Evolutionary conservation across 2,797 vertebrate species (phyloP).

Genomic region (Meda fulgida): DNA sequence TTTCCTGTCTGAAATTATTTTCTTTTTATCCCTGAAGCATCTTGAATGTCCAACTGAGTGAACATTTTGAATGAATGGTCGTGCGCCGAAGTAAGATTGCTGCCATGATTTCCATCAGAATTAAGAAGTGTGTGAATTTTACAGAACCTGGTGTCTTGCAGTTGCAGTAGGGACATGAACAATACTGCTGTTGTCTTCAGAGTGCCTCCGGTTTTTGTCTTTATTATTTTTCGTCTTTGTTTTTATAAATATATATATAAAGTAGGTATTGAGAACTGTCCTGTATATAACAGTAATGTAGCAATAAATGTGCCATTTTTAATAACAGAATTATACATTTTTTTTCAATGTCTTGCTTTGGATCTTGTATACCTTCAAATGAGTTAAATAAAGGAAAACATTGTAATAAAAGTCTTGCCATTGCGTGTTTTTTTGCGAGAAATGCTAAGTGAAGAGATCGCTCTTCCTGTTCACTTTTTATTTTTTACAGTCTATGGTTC

Average conservation of each 20-base stretch:
- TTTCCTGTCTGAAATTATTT: slow-evolving; percentile 1
- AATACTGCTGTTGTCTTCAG: slow-evolving; percentile 80
- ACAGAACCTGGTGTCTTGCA: slow-evolving; percentile 69
- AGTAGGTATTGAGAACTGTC: slow-evolving; percentile 89
- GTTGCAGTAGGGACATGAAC: slow-evolving; percentile 71
- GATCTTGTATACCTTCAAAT: slow-evolving; percentile 83
- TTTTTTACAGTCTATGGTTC: too few relatives aligned
- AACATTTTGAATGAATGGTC: slow-evolving; percentile 26
- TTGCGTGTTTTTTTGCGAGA: slow-evolving; percentile 56
- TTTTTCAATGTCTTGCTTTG: slow-evolving; percentile 85
- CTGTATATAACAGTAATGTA: slow-evolving; percentile 93
- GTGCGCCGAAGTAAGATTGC: slow-evolving; percentile 33
- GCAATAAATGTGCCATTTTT: slow-evolving; percentile 90
- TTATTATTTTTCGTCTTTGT: slow-evolving; percentile 67
- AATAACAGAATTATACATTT: slow-evolving; percentile 84
- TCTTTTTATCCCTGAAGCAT: slow-evolving; percentile 29
- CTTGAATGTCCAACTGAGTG: slow-evolving; percentile 40
- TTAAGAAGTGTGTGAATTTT: slow-evolving; percentile 52
- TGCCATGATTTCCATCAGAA: slow-evolving; percentile 46
- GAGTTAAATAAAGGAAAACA: slow-evolving; percentile 81
- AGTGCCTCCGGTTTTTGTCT: slow-evolving; percentile 80
- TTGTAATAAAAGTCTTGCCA: slow-evolving; percentile 82
- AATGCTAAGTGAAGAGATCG: neutral
- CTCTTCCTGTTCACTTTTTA: too few relatives aligned
- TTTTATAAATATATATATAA: slow-evolving; percentile 72